Percentiles rank a stretch among this genome's conserved stretches.
Evolutionary conservation across 2,888 invertebrate species (phyloP).

Genomic region (Rhodophaea formosa): DNA sequence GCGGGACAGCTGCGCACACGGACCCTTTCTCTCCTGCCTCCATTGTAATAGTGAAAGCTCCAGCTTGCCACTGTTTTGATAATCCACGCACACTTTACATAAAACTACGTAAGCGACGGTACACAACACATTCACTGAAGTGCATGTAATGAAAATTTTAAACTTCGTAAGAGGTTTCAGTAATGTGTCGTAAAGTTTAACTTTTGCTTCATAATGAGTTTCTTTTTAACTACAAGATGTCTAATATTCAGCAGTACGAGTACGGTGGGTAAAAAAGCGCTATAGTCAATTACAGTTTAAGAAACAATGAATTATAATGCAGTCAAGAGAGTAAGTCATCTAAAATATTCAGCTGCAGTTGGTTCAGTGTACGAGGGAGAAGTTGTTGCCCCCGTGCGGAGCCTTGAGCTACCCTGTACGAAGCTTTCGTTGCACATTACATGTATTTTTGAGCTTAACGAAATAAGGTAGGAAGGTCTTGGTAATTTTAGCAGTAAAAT

Average conservation of each 20-base stretch:
- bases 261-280: not conserved
- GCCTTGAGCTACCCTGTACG: slow-evolving; percentile 52
- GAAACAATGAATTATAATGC: slow-evolving; percentile 1
- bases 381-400: slow-evolving; percentile 62
- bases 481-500: not conserved
- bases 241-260: not conserved
- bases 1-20: slow-evolving; percentile 74
- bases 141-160: not conserved
- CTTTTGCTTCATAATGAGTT: not conserved
- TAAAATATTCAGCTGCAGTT: slow-evolving; percentile 54
- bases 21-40: slow-evolving; percentile 70
- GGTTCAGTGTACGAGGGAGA: slow-evolving; percentile 65
- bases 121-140: not conserved
- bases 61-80: slow-evolving; percentile 35
- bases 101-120: not conserved
- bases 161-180: not conserved
- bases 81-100: not conserved
- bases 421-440: slow-evolving; percentile 35
- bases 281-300: slow-evolving; percentile 10
- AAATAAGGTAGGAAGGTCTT: not conserved
- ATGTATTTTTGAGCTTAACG: not conserved
- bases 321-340: slow-evolving; percentile 29
- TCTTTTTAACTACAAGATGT: not conserved
- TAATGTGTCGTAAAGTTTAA: not conserved
- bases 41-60: slow-evolving; percentile 68